Conservation (phyloP, 2,888 invertebrate species). For the Trichacis sp. region DNA sequence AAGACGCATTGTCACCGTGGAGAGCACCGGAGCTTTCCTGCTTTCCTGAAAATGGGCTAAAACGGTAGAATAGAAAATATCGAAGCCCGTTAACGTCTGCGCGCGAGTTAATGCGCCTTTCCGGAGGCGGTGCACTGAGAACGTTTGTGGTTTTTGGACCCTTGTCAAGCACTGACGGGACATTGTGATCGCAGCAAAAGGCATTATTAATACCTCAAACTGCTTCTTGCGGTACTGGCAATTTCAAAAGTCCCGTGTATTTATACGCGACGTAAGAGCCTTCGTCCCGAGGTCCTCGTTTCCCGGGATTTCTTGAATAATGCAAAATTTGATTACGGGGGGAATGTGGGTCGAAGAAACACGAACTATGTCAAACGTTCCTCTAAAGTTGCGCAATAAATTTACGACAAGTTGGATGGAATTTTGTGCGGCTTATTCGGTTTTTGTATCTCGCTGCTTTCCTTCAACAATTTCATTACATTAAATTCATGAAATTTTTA, state of each 20-base stretch:
- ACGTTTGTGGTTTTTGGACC: conserved; percentile 30
- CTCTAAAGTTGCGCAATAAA: background rate
- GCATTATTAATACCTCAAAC: conserved; percentile 41
- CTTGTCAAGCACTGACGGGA: conserved; percentile 15
- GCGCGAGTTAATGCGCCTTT: conserved; percentile 35
- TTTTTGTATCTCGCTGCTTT: too few species aligned
- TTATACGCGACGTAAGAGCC: conserved; percentile 26
- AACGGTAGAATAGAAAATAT: conserved; percentile 34
- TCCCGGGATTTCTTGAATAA: conserved; percentile 31
- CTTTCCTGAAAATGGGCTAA: conserved; percentile 27
- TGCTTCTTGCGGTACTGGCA: conserved; percentile 26
- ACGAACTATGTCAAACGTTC: background rate
- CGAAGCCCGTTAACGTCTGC: conserved; percentile 38
- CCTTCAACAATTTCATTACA: too few species aligned
- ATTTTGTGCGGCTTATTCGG: too few species aligned
- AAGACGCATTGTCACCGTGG: conserved; percentile 49
- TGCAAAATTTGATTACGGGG: conserved; percentile 16
- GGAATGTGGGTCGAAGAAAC: background rate
- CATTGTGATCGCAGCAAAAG: conserved; percentile 38
- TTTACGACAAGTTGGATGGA: too few species aligned
- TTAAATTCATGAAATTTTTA: too few species aligned
- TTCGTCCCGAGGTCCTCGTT: conserved; percentile 22
- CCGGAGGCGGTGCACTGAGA: conserved; percentile 28
- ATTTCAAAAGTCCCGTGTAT: conserved; percentile 20
- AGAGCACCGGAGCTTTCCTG: conserved; percentile 16